These are phyloP conservation scores for Trypoxylus dichotomus DNA, from an alignment of 1,140 invertebrate species.

Conservation along the genomic window DNA sequence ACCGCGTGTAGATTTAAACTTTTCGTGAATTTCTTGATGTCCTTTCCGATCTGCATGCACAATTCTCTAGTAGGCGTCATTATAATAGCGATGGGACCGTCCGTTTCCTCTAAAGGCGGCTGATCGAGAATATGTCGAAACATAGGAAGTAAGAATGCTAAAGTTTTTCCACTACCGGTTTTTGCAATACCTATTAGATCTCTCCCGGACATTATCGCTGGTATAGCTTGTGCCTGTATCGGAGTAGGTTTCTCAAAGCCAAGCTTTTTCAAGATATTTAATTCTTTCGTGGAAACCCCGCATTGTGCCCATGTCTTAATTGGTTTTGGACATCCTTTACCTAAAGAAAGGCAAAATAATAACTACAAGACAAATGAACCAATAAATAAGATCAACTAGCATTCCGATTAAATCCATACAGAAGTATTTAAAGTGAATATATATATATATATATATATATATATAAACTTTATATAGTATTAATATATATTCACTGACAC, in stretches of 20 bases:
- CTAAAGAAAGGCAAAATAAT: background rate
- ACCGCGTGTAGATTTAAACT: slow-evolving; percentile 83
- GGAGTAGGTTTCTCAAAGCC: slow-evolving; percentile 97
- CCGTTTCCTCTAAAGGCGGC: slow-evolving; percentile 87
- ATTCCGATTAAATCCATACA: no score
- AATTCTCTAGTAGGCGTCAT: slow-evolving; percentile 98
- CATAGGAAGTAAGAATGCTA: slow-evolving; percentile 98
- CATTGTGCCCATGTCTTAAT: slow-evolving; percentile 93
- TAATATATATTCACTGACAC: no score
- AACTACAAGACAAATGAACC: slow-evolving; percentile 50
- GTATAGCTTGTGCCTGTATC: slow-evolving; percentile 97
- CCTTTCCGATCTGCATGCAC: slow-evolving; percentile 98
- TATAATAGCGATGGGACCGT: slow-evolving; percentile 95
- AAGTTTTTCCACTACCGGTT: slow-evolving; percentile 98
- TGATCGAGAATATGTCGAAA: slow-evolving; percentile 98
- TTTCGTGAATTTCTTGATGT: slow-evolving; percentile 95
- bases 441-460: no score
- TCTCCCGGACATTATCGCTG: slow-evolving; percentile 96
- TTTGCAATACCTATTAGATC: slow-evolving; percentile 99
- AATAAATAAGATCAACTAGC: no score
- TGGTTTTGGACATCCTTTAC: slow-evolving; percentile 57
- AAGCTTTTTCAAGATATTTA: slow-evolving; percentile 91
- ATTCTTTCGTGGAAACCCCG: slow-evolving; percentile 94
- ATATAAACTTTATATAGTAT: no score
- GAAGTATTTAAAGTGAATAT: no score